Evolutionary conservation across 2,113 vertebrate genomes (phyloP), one percentile per base, ranked within the genome.

Genomic region (Tachysurus fulvidraco): DNA sequence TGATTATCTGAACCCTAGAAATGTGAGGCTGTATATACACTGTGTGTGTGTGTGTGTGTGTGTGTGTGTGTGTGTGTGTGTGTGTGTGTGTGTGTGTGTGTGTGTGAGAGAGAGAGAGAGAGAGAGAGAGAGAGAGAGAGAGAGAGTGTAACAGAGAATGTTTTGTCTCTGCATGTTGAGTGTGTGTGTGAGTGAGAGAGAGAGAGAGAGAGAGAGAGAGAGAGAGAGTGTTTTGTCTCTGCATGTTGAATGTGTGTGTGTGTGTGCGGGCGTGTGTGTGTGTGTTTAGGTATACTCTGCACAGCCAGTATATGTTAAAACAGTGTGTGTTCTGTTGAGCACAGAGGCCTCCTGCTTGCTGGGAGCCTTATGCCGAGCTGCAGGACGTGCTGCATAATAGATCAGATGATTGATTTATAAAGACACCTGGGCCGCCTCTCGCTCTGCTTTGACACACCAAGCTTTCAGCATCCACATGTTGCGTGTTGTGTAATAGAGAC

Each of bases 401-500:
- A 86, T 82, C 65, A 74, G 23, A 46, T 83, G 85, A 83, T 87
- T 87, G 85, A 82, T 87, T 76, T 50, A 64, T 64, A 73, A 62
- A 71, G 67, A 82, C 85, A 62, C 69, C 69, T n/a, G 80, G 55
- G 54, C 10, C 11, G 44, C 67, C 4, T 36, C 19, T 80, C 78
- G 4, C 78, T 59, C 30, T 41, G 77, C 77, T 80, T 30, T 59
- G 36, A 80, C 54, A 30, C 54, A 36, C 77, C 11, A 11, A 81
- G 30, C 78, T 25, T 30, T 11, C 1, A 65, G 74, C 76, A 79
- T 64, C 5, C 62, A 30, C 21, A 65, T 30, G 30, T 73, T 57
- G 65, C 55, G 83, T 46, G 19, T 71, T 84, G 36, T 57, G 10
- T 76, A 62, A 76, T 30, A 76, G 36, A 76, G 36, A 21, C 55